These are phyloP conservation scores for Lepus oiostolus DNA, from an alignment of 2,797 vertebrate species.

Conservation along the genomic window DNA sequence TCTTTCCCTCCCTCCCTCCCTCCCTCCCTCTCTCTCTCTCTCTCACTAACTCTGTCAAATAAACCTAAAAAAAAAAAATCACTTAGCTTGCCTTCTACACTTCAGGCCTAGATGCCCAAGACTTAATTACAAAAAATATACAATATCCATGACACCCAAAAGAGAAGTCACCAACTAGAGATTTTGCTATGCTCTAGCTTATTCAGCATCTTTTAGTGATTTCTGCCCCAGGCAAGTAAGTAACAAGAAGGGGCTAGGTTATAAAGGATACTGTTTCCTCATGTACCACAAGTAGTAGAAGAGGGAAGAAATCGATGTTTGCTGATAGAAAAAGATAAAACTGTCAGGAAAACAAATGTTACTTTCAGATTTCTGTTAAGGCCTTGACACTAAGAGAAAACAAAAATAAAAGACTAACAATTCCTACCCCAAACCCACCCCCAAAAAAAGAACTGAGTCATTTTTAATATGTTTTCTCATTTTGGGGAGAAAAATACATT, in stretches of 20 bases:
- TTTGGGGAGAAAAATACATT: conserved; percentile 57
- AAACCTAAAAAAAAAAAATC: too few relatives aligned
- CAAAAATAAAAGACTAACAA: conserved; percentile 67
- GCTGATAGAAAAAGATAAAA: conserved; percentile 73
- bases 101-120: neutral
- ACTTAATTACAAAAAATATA: neutral
- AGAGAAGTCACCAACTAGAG: conserved; percentile 36
- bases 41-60: too few relatives aligned
- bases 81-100: neutral
- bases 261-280: conserved; percentile 32
- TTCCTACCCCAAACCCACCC: neutral
- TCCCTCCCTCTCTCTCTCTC: too few relatives aligned
- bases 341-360: conserved; percentile 72
- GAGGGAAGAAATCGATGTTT: conserved; percentile 71
- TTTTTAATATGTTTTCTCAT: conserved; percentile 58
- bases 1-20: too few relatives aligned
- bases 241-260: conserved; percentile 28
- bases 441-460: conserved; percentile 14
- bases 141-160: conserved; percentile 32
- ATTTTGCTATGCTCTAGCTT: conserved; percentile 23
- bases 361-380: conserved; percentile 66
- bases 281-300: conserved; percentile 51
- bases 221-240: conserved; percentile 63
- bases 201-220: conserved; percentile 45
- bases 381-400: conserved; percentile 39